Evolutionary conservation across 2,888 invertebrate genomes (phyloP), one percentile per base, ranked within the genome.

Genomic region (Choristoneura rosaceana): DNA sequence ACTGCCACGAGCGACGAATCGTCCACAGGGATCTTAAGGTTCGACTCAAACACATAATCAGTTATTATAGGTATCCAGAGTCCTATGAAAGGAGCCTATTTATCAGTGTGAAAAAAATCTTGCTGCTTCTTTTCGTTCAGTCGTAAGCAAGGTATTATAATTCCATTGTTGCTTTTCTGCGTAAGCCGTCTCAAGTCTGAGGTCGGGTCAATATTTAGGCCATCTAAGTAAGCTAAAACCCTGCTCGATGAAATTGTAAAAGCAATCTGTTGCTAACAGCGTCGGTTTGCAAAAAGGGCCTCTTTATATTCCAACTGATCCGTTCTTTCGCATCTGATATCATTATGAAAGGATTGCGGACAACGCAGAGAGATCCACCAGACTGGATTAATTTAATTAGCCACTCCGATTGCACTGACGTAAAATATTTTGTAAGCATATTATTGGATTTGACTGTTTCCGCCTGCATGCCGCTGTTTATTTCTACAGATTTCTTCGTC

Each of bases 21-120:
- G 99, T 99, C 69, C 99, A 99, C 94, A 96, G 99, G 87, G 99
- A 99, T 95, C 96, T 99, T 86, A 99, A 99, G 96, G 96, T 96
- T 87, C 84, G 84, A 76, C 65, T 58, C 55, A 17, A 43, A 25
- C 62, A 41, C 41, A 17, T 14, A 8, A 52, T 47, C 9, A 52
- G 17, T 52, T 4, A 47, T 50, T 52, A 52, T n/a, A n/a, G 2
- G 2, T 47, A 17, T n/a, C 15, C 17, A 52, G 52, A 3, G 17
- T 52, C 14, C 15, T 1, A 17, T 17, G 7, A n/a, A 50, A 12
- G 52, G 52, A 8, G 17, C 17, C 15, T 17, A 14, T 52, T 52
- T 9, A 43, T 14, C 1, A 52, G 52, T 14, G 9, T 8, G 52
- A 17, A 52, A 17, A 9, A 0, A 2, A 9, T 52, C 14, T 52